phyloP scores from a whole-genome alignment of 2,113 vertebrate species.

The Suncus etruscus region DNA sequence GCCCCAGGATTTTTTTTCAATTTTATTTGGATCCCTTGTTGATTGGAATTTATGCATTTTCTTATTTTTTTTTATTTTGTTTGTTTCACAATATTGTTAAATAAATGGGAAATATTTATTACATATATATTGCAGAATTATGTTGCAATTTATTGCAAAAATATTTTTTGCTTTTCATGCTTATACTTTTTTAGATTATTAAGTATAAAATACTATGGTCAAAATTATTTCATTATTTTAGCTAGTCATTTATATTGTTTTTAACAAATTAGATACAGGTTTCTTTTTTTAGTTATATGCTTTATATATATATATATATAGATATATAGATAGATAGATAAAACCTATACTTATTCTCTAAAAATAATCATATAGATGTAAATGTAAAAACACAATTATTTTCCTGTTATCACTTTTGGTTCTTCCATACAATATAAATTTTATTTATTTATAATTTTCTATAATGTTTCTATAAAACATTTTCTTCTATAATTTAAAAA shows the following conservation, averaged over 20 bases:
- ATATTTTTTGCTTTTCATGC: neutral
- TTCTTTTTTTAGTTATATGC: neutral
- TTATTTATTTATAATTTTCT: neutral
- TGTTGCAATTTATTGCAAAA: neutral
- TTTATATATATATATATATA: neutral
- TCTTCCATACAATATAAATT: neutral
- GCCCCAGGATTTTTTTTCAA: too few species aligned
- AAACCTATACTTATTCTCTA: neutral
- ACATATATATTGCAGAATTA: too few species aligned
- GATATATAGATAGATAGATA: too few species aligned
- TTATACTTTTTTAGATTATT: neutral
- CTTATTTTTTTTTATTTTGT: neutral
- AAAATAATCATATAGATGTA: neutral
- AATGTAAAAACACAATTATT: neutral
- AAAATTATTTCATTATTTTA: slow-evolving; percentile 2
- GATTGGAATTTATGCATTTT: neutral
- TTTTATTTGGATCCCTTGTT: neutral
- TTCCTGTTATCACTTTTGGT: neutral
- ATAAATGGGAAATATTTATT: neutral
- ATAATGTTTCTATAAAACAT: neutral
- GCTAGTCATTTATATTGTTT: neutral
- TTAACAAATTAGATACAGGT: neutral
- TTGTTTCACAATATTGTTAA: neutral
- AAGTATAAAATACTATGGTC: neutral
- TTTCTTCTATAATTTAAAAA: neutral